phyloP scores from a whole-genome alignment of 2,113 vertebrate genomes.

The Oreochromis spilurus region DNA sequence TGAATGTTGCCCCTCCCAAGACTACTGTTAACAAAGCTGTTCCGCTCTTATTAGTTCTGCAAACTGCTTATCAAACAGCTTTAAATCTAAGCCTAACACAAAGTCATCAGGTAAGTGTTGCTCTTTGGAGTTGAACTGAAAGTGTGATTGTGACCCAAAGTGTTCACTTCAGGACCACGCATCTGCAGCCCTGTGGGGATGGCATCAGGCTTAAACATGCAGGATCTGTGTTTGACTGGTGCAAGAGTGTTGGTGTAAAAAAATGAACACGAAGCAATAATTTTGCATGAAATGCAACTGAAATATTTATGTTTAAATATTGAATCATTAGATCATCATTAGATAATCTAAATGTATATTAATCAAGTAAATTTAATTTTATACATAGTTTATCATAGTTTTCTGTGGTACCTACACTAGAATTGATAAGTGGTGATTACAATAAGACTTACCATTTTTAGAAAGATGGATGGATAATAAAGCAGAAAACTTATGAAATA shows the following conservation, averaged over 20 bases:
- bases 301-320: not conserved
- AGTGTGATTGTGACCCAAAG: not conserved
- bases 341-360: not conserved
- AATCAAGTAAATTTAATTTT: not conserved
- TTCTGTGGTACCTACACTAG: not conserved
- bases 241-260: not conserved
- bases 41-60: constrained; percentile 43
- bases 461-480: not conserved
- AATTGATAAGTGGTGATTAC: not conserved
- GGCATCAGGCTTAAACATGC: not conserved
- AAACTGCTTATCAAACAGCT: constrained; percentile 50
- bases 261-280: not conserved
- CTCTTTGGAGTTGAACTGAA: not conserved
- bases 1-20: constrained; percentile 48
- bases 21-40: constrained; percentile 45
- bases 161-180: not conserved
- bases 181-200: not conserved
- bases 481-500: not conserved
- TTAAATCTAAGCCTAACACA: constrained; percentile 1
- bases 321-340: not conserved
- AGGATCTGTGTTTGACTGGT: not conserved
- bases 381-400: not conserved
- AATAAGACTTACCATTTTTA: not conserved
- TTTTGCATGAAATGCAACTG: not conserved
- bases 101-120: not conserved